A percentile compares a stretch with the other conserved stretches of the same genome.
Conservation (phyloP, 2,113 vertebrate genomes). For the Chrysochloris asiatica region DNA sequence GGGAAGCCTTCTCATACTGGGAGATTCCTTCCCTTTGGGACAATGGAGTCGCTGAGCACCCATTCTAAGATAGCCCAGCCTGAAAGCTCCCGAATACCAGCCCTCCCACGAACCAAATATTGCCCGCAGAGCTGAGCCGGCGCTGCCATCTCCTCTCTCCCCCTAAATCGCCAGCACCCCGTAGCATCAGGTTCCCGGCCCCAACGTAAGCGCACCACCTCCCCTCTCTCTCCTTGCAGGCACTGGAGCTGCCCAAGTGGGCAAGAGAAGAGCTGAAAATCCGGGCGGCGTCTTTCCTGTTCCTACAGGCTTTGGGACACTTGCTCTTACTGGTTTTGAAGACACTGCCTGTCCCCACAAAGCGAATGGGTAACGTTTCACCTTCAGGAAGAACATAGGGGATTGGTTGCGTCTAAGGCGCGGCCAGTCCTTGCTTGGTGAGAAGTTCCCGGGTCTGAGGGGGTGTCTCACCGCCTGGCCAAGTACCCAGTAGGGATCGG, state of each 20-base stretch:
- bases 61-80: background rate
- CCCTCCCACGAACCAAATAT: background rate
- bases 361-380: background rate
- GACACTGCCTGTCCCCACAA: background rate
- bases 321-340: background rate
- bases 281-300: background rate
- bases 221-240: background rate
- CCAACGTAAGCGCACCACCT: background rate
- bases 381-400: background rate
- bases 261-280: too few species aligned
- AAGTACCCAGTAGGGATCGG: background rate
- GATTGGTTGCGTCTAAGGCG: background rate
- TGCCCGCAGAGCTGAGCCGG: background rate
- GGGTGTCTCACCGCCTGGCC: background rate
- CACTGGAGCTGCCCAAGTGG: background rate
- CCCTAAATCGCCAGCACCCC: background rate
- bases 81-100: rapidly evolving
- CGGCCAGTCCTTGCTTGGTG: background rate
- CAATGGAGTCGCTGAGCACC: too few species aligned
- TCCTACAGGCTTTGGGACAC: background rate
- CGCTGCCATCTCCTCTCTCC: background rate
- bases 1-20: too few species aligned
- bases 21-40: background rate
- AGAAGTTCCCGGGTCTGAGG: background rate
- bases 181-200: background rate